Base-by-base conservation (phyloP, 2,113 vertebrate species). In the Cololabis saira region DNA sequence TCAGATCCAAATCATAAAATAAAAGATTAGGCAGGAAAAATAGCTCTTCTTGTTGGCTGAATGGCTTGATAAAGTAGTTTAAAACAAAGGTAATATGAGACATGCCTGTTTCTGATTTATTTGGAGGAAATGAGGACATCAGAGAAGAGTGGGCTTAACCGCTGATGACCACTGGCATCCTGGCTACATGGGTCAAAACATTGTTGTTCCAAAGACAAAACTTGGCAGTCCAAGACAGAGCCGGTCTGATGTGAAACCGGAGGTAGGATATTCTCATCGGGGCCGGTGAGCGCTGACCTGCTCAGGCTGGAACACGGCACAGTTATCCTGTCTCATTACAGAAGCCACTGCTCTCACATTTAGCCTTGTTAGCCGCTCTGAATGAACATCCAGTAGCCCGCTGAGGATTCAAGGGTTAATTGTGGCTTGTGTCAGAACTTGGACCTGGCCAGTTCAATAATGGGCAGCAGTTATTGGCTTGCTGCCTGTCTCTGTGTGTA, bases 361-460 rank as follows among this genome's bases (percentile, higher is more conserved):
- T 88, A 88, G 84, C 82, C 89, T 90, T 76, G 86, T 90, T 90
- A 90, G 82, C 72, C 14, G 78, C 82, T 82, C 73, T 42, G 74
- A 86, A 88, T 79, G 86, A 85, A 84, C 80, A 88, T 86, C 85
- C 82, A 81, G 65, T 58, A 42, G 71, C 77, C 77, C 80, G 17
- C 56, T 70, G 81, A 83, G 87, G 85, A 89, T 82, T 84, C 69
- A 78, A 78, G 88, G 90, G 86, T 91, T 91, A 92, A 92, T 92
- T 91, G 87, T 87, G 82, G 89, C 82, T 90, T 27, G 78, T 85
- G 86, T 90, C 85, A 90, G 74, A 90, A 89, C 85, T 87, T 85
- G 80, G 87, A 86, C 85, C 80, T 80, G 84, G 87, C 86, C 75
- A 71, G 87, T 80, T 90, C 84, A 85, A 92, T 92, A 90, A 90